These are phyloP conservation scores for Teleogryllus occipitalis DNA, from an alignment of 1,140 invertebrate species.

Conservation along the genomic window DNA sequence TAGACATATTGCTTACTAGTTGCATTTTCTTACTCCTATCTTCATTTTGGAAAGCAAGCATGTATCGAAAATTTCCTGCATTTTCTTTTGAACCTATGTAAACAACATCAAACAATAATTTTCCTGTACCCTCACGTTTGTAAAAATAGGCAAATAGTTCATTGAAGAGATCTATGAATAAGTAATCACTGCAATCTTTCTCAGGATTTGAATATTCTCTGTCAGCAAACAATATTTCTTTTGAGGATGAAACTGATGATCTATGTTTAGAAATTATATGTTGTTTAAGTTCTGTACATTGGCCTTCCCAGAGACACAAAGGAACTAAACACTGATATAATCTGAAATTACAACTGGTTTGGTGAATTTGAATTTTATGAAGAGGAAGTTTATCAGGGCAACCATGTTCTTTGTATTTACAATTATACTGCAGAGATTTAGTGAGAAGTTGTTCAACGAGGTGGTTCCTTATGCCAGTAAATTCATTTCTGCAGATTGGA, in stretches of 20 bases:
- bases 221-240: background rate
- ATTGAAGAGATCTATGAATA: background rate
- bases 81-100: background rate
- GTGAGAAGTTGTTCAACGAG: background rate
- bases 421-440: background rate
- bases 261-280: background rate
- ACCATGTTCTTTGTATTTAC: background rate
- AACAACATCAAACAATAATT: background rate
- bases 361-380: background rate
- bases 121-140: background rate
- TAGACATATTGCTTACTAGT: background rate
- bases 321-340: background rate
- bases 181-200: background rate
- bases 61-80: background rate
- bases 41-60: background rate
- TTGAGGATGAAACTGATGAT: background rate
- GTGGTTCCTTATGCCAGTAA: background rate
- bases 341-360: background rate
- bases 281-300: background rate
- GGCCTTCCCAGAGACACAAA: background rate
- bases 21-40: background rate
- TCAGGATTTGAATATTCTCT: background rate
- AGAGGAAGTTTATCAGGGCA: background rate
- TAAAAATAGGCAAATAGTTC: background rate
- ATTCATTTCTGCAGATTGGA: background rate